Evolutionary conservation across 2,888 invertebrate genomes (phyloP).

Genomic region (Microctonus brassicae): DNA sequence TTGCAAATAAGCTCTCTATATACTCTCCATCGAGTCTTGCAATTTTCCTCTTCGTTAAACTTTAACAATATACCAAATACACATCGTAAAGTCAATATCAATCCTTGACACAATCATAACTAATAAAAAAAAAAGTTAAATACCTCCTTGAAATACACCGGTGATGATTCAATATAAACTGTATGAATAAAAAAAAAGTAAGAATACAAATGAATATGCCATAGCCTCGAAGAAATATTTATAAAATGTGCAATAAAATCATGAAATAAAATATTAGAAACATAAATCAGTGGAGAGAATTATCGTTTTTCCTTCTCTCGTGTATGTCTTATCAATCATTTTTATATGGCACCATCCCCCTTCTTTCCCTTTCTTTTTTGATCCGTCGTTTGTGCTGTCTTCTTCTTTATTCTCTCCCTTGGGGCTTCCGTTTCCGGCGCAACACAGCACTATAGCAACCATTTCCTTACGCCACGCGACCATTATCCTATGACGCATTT

Average conservation of each 20-base stretch:
- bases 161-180: not conserved
- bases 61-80: not conserved
- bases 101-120: not conserved
- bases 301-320: not conserved
- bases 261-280: not conserved
- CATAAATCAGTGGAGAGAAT: not conserved
- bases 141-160: not conserved
- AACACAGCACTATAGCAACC: conserved; percentile 35
- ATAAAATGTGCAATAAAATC: not conserved
- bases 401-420: conserved; percentile 27
- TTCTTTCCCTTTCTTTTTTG: not conserved
- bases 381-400: conserved; percentile 11
- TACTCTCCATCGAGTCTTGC: not conserved
- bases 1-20: not conserved
- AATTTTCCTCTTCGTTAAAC: not conserved
- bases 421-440: conserved; percentile 48
- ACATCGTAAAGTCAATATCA: not conserved
- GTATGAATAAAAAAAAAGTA: not conserved
- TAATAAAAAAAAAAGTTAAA: not conserved
- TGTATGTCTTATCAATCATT: not conserved
- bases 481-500: conserved; percentile 34
- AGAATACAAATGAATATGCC: not conserved
- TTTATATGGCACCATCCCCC: not conserved
- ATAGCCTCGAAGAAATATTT: not conserved
- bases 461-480: conserved; percentile 52